A percentile compares a stretch with the other conserved stretches of the same genome.
Evolutionary conservation across 2,113 vertebrate genomes (phyloP).

Genomic region (Stomatorhinus ivindoensis): DNA sequence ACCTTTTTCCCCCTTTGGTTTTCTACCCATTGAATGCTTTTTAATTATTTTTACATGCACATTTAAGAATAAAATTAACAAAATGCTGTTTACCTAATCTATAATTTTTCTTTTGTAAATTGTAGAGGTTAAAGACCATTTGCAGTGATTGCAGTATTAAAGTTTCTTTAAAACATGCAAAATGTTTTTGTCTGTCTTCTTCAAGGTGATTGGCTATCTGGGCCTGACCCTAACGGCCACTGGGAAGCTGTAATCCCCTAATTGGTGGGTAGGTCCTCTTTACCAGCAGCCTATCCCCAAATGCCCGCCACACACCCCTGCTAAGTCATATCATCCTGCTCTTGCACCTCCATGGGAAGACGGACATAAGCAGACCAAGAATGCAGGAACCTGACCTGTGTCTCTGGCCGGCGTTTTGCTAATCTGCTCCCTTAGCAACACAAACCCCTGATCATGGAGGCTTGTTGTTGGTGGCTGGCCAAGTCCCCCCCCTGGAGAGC

Average conservation of each 20-base stretch:
- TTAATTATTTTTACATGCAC: conserved; percentile 23
- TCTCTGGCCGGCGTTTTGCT: not conserved
- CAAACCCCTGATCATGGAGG: not conserved
- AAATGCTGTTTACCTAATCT: conserved; percentile 29
- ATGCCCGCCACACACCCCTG: not conserved
- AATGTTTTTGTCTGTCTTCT: not conserved
- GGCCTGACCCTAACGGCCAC: not conserved
- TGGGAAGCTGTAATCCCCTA: not conserved
- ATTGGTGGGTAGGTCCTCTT: not conserved
- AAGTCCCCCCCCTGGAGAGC: not conserved
- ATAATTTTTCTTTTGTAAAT: conserved; percentile 28
- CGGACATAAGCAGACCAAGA: not conserved
- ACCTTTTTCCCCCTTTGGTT: not conserved
- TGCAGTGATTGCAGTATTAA: conserved; percentile 31
- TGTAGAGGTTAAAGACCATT: conserved; percentile 22
- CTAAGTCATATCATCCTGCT: not conserved
- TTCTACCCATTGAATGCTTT: conserved; percentile 8
- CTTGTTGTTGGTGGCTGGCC: not conserved
- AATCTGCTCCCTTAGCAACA: not conserved
- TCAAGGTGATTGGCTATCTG: not conserved
- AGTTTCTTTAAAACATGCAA: conserved; percentile 23
- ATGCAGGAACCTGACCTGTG: not conserved
- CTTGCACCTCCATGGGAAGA: not conserved
- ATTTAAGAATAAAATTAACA: conserved; percentile 25
- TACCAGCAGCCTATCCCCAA: not conserved